Conservation (phyloP, 2,113 vertebrate species). For the Macaca nemestrina region DNA sequence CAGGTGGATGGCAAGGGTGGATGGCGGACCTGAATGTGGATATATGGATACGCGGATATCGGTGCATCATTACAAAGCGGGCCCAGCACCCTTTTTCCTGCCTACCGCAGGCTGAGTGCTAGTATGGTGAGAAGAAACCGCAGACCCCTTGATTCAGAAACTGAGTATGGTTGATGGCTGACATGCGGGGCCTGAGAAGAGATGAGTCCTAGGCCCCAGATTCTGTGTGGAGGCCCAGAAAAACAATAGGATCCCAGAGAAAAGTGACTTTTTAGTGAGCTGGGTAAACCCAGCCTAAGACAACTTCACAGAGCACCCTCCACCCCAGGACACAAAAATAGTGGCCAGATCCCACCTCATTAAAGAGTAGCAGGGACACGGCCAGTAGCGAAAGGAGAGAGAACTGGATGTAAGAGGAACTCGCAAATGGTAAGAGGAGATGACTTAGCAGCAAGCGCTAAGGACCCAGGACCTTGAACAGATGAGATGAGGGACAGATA, state of each 20-base stretch:
- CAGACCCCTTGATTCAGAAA: no score
- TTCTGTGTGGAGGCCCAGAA: not conserved
- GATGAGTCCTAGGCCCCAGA: not conserved
- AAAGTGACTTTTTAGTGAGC: not conserved
- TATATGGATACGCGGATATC: no score
- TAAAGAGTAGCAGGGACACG: not conserved
- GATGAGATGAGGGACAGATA: not conserved
- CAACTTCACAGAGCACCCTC: not conserved
- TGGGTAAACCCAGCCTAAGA: not conserved
- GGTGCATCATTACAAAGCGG: fast-evolving
- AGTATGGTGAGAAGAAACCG: not conserved
- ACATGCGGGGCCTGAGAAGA: not conserved
- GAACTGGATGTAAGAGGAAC: not conserved
- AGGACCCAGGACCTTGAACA: not conserved
- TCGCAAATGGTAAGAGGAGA: not conserved
- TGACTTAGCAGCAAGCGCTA: not conserved
- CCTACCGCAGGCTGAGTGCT: not conserved
- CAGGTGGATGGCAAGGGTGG: not conserved
- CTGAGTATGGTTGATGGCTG: not conserved
- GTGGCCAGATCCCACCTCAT: not conserved
- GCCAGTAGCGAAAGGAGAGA: not conserved
- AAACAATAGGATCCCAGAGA: not conserved
- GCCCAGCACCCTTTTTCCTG: not conserved
- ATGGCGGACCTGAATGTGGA: not conserved
- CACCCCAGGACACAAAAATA: not conserved